Base-by-base conservation (phyloP, 2,888 invertebrate species). In the Agriopis aurantiaria region DNA sequence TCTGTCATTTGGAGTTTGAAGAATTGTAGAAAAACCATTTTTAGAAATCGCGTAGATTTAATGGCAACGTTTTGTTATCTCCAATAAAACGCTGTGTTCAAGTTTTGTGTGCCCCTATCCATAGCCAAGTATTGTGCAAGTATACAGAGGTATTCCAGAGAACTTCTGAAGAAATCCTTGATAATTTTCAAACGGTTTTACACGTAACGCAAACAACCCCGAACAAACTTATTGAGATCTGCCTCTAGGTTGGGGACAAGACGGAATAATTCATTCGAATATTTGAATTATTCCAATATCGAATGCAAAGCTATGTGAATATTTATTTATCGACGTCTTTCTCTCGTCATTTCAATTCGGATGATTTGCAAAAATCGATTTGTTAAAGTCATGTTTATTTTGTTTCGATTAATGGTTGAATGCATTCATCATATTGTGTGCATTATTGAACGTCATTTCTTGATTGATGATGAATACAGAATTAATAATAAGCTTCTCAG, bases 131-230 rank as follows among this genome's bases (percentile, higher is more conserved):
- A 58, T 45, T 23, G 23, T 7, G 4, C 46, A 46, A 33, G 46
- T 17, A 45, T 7, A 52, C 58, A 53, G 14, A 53, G 59, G 45
- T 56, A 48, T 56, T 40, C 8, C 11, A 11, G 46, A 68, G 65
- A 69, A 73, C 65, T 73, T 68, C 55, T 49, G 59, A 69, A 69
- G 69, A 68, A 73, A 72, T 71, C 72, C 72, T 69, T 67, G 69
- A 71, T 73, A 72, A 76, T 73, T 71, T 73, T 60, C 75, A 75
- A 72, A 75, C 73, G 67, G 68, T 69, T 76, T 65, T 67, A 64
- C 72, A 68, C 72, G 59, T 59, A 57, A 70, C 59, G 60, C 73
- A 73, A 76, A 76, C 73, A 75, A 68, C 64, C 62, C 66, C 46
- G 49, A 66, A 65, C 65, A 68, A 73, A 75, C 73, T 75, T 75